Base-by-base conservation (phyloP, 92 coral and sea anemone genomes). In the Epizoanthus illoricatus region DNA sequence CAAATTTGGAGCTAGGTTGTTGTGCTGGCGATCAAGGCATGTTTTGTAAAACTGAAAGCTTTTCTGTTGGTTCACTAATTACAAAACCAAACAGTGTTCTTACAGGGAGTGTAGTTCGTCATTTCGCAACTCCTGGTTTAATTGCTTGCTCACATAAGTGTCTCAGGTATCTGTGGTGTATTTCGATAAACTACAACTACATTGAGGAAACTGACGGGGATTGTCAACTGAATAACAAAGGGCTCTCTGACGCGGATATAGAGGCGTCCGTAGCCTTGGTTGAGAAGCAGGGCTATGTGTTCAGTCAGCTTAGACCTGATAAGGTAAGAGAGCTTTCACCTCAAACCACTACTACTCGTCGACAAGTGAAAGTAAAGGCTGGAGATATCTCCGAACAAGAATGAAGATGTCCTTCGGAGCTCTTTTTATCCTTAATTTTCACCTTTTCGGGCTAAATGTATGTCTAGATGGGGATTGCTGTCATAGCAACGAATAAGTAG, bases 151-250 rank as follows among this genome's bases (percentile, higher is more conserved):
- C 80, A 12, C 80, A 74, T 5, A 74, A 57, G 4, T 74, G 80
- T 17, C 36, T 74, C 7, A 57, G n/a, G 2, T 74, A 23, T 28
- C 20, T 64, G 7, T 74, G 80, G 80, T 74, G 80, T 57, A 36
- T 74, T 24, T 74, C 80, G 24, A 74, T 74, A 7, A 74, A 74
- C 64, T 74, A 74, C 80, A 28, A 74, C 43, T 28, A 55, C 61
- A 74, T 64, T 13, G 66, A 65, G 33, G 64, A 74, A 57, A 56
- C 16, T 4, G 52, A 74, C 7, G 80, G 80, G 17, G 80, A 74
- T 8, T 74, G 80, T 23, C 80, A 74, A 57, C 65, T 74, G 3
- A 74, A 74, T 21, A 57, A 56, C 24, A 55, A 36, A 10, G 80
- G 80, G 15, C 59, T 74, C 41, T 13, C 65, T 16, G 65, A 36